These are phyloP conservation scores for Eumaeus atala DNA, from an alignment of 1,140 invertebrate genomes.

Conservation along the genomic window DNA sequence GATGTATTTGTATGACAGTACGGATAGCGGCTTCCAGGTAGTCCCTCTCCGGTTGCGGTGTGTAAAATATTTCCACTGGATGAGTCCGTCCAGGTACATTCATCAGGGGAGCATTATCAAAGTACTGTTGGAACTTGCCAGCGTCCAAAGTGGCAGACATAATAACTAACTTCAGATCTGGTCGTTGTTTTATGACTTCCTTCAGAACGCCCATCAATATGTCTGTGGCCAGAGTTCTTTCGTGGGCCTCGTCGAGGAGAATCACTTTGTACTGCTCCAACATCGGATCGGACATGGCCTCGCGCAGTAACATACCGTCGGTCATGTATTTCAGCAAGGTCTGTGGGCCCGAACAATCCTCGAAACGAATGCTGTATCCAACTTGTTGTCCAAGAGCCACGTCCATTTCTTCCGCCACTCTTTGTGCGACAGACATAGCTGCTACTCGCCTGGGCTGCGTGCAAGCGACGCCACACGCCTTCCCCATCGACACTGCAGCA, in stretches of 20 bases:
- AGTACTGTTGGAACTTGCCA: constrained; percentile 99
- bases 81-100: constrained; percentile 86
- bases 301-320: constrained; percentile 99
- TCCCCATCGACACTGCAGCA: constrained; percentile 42
- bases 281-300: constrained; percentile 99
- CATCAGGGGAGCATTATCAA: constrained; percentile 98
- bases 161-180: constrained; percentile 97
- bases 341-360: constrained; percentile 97
- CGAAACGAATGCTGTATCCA: constrained; percentile 99
- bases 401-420: constrained; percentile 99
- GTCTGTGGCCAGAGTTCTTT: constrained; percentile 97
- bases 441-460: constrained; percentile 98
- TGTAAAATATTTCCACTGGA: constrained; percentile 94
- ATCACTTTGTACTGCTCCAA: constrained; percentile 97
- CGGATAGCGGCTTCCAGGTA: constrained; percentile 99
- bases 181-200: constrained; percentile 95
- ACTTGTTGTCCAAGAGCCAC: constrained; percentile 89
- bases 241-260: constrained; percentile 98
- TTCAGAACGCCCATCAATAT: constrained; percentile 98
- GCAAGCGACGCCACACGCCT: constrained; percentile 91
- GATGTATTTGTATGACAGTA: constrained; percentile 99
- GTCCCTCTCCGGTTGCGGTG: constrained; percentile 97
- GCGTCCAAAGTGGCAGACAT: constrained; percentile 99
- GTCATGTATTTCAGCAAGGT: constrained; percentile 98
- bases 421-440: constrained; percentile 98